Evolutionary conservation across 1,140 invertebrate genomes (phyloP).

Genomic region (Lysiphlebus fabarum): DNA sequence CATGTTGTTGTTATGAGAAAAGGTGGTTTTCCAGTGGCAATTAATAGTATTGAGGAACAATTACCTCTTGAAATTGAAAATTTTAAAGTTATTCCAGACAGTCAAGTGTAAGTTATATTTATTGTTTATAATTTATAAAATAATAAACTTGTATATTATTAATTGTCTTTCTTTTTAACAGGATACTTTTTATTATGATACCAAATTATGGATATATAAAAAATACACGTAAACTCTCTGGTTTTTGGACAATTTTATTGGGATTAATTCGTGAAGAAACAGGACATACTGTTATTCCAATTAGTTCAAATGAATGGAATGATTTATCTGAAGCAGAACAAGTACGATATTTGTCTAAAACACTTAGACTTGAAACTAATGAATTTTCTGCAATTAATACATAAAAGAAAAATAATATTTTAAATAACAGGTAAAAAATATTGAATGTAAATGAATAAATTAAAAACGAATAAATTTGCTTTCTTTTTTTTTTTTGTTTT

Average conservation of each 20-base stretch:
- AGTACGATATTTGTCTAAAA: slow-evolving; percentile 54
- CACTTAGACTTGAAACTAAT: slow-evolving; percentile 41
- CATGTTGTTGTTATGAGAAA: slow-evolving; percentile 55
- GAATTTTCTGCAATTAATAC: slow-evolving; percentile 25
- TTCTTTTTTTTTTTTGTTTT: too few species aligned
- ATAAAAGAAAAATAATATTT: slow-evolving; percentile 11
- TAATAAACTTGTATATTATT: background rate
- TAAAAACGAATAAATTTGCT: too few species aligned
- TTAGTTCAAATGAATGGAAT: slow-evolving; percentile 46
- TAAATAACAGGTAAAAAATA: slow-evolving; percentile 12
- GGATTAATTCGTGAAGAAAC: slow-evolving; percentile 45
- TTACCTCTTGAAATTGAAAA: slow-evolving; percentile 42
- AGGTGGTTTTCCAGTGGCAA: slow-evolving; percentile 53
- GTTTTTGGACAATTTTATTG: slow-evolving; percentile 36
- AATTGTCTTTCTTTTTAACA: slow-evolving; percentile 38
- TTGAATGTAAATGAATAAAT: background rate
- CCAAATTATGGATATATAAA: slow-evolving; percentile 40
- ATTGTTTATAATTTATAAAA: background rate
- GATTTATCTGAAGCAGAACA: slow-evolving; percentile 51
- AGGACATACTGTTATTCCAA: slow-evolving; percentile 44
- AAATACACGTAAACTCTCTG: slow-evolving; percentile 45
- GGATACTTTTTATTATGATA: slow-evolving; percentile 48
- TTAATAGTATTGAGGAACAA: slow-evolving; percentile 35
- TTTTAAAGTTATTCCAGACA: slow-evolving; percentile 41
- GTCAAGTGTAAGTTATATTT: slow-evolving; percentile 48